Evolutionary conservation across 1,140 invertebrate species (phyloP).

Genomic region (Zeugodacus cucurbitae): DNA sequence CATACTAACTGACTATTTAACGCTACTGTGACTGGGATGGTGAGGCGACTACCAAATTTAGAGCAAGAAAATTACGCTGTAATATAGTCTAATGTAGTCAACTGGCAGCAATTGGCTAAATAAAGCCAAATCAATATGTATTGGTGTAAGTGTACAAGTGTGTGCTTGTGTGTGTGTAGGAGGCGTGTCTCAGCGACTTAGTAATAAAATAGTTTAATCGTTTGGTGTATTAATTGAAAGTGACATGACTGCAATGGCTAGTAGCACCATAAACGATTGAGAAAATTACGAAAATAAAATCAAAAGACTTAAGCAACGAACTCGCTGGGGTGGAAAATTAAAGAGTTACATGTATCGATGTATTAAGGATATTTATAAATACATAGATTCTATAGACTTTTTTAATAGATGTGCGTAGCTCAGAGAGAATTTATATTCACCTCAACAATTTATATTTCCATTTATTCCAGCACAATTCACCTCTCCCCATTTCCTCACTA

Average conservation of each 20-base stretch:
- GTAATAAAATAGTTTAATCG: conserved; percentile 1
- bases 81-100: conserved; percentile 16
- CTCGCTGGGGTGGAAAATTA: neutral
- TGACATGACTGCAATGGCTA: conserved; percentile 12
- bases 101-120: conserved; percentile 12
- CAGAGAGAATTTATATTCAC: too few relatives aligned
- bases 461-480: too few relatives aligned
- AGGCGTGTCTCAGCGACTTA: neutral
- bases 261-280: neutral
- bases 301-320: conserved; percentile 44
- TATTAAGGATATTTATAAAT: too few relatives aligned
- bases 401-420: too few relatives aligned
- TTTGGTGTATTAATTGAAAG: conserved; percentile 12
- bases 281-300: neutral
- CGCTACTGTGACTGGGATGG: neutral
- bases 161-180: neutral
- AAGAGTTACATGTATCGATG: too few relatives aligned
- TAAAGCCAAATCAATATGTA: neutral
- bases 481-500: too few relatives aligned
- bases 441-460: too few relatives aligned
- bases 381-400: too few relatives aligned
- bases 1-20: neutral
- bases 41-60: conserved; percentile 17
- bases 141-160: neutral
- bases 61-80: conserved; percentile 28